Evolutionary conservation across 2,797 vertebrate genomes (phyloP).

Genomic region (Siniperca undulata): DNA sequence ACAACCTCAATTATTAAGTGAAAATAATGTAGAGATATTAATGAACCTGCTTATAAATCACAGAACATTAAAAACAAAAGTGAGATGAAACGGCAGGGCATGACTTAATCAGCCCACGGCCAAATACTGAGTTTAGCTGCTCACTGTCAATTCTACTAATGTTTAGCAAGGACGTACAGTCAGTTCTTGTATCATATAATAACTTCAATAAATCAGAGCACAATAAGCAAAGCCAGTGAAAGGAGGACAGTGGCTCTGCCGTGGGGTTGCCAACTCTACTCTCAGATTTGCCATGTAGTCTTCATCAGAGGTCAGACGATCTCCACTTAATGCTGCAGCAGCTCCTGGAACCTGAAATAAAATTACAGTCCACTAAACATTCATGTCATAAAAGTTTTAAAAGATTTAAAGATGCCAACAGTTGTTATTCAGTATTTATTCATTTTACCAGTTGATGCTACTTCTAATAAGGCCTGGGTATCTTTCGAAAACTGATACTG

Average conservation of each 20-base stretch:
- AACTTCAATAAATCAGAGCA: constrained; percentile 39
- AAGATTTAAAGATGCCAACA: not conserved
- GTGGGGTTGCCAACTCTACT: constrained; percentile 11
- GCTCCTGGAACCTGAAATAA: constrained; percentile 59
- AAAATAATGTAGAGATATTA: constrained; percentile 22
- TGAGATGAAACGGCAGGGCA: not conserved
- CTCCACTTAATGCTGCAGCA: constrained; percentile 37
- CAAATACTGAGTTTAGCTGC: constrained; percentile 20
- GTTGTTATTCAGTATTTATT: not conserved
- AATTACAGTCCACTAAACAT: not conserved
- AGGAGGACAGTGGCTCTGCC: constrained; percentile 38
- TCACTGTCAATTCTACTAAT: constrained; percentile 13
- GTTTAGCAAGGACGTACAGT: constrained; percentile 21
- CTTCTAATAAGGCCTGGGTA: not conserved
- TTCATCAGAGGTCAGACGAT: constrained; percentile 46
- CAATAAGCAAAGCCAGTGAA: constrained; percentile 17
- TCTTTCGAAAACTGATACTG: not conserved
- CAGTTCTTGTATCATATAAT: constrained; percentile 18
- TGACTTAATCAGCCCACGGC: not conserved
- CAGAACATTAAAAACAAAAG: constrained; percentile 26
- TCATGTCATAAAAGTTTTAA: no score
- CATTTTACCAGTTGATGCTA: not conserved
- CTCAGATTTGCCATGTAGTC: constrained; percentile 36
- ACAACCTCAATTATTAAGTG: constrained; percentile 9
- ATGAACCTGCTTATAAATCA: constrained; percentile 19